Conservation (phyloP, 1,140 invertebrate genomes). For the Cotesia chilonis region DNA sequence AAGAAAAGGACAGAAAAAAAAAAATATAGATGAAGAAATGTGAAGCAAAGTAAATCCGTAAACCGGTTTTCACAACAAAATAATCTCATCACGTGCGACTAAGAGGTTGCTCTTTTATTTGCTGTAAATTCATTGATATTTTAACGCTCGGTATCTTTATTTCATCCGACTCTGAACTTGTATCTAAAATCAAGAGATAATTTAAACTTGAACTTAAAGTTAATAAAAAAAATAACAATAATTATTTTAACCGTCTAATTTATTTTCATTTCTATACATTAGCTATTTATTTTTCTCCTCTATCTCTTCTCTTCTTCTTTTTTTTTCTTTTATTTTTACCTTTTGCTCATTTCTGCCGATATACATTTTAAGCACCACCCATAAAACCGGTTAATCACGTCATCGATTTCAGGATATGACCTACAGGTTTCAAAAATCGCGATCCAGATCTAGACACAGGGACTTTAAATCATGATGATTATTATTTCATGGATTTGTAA, state of each 20-base stretch:
- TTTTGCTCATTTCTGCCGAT: no score
- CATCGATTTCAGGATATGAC: background rate
- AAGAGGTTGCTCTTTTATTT: background rate
- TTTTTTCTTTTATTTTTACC: no score
- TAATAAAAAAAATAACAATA: no score
- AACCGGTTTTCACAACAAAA: no score
- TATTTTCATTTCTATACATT: conserved; percentile 1
- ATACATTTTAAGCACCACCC: background rate
- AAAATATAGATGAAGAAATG: no score
- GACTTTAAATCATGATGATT: background rate
- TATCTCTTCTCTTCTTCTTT: no score
- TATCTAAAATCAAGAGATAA: no score
- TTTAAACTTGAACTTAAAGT: no score
- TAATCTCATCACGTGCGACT: background rate
- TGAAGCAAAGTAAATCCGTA: no score
- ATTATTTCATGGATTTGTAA: background rate
- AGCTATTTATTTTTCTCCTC: conserved; percentile 9
- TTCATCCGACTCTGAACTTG: no score
- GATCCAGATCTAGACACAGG: background rate
- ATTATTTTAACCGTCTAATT: no score
- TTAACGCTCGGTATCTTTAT: background rate
- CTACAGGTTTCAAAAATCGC: background rate
- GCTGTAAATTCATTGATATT: conserved; percentile 1
- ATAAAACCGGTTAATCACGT: conserved; percentile 13
- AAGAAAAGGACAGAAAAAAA: no score